These are phyloP conservation scores for Drosophila miranda DNA, from an alignment of 1,140 invertebrate genomes.

Conservation along the genomic window DNA sequence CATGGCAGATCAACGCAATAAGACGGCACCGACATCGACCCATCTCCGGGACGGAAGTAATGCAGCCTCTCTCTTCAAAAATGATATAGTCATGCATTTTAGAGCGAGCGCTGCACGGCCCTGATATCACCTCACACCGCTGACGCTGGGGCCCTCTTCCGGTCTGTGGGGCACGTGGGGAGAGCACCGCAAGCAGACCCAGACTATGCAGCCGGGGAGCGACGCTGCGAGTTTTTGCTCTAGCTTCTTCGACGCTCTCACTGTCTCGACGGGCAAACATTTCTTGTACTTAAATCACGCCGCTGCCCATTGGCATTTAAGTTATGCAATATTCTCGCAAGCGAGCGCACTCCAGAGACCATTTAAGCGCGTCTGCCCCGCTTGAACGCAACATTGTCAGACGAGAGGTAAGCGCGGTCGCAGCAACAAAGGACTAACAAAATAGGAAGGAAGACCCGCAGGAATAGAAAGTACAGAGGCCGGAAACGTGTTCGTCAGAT, in stretches of 20 bases:
- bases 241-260: background rate
- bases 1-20: background rate
- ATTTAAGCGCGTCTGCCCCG: conserved; percentile 59
- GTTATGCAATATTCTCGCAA: conserved; percentile 67
- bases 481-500: no score
- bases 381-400: conserved; percentile 40
- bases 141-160: conserved; percentile 44
- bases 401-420: conserved; percentile 28
- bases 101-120: conserved; percentile 3
- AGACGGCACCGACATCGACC: background rate
- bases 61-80: conserved; percentile 15
- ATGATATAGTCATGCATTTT: conserved; percentile 41
- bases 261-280: background rate
- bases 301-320: conserved; percentile 47
- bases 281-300: conserved; percentile 56
- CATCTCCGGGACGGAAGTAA: conserved; percentile 39
- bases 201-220: background rate
- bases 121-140: background rate
- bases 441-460: background rate
- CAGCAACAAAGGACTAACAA: conserved; percentile 20
- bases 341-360: conserved; percentile 38
- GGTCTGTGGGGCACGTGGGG: conserved; percentile 44
- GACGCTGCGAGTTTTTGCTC: background rate
- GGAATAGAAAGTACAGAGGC: no score
- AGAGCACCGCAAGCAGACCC: conserved; percentile 8